Percentiles rank a stretch among this genome's conserved stretches.
phyloP scores from a whole-genome alignment of 2,113 vertebrate species.

The Leptodactylus fuscus region DNA sequence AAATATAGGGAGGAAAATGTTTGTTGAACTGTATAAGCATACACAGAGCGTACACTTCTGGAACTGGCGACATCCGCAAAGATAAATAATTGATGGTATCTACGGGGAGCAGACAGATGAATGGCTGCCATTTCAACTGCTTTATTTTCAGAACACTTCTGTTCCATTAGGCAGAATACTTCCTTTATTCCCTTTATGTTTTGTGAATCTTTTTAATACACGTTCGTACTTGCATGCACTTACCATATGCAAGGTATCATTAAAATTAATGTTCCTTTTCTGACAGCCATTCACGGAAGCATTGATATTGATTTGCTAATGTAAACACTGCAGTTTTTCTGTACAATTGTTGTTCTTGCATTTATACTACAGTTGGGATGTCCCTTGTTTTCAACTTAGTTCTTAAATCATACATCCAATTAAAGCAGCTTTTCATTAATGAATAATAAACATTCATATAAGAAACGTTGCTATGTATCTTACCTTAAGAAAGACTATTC shows the following conservation, averaged over 20 bases:
- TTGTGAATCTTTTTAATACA: not conserved
- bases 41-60: not conserved
- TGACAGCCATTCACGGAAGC: not conserved
- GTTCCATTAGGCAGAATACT: not conserved
- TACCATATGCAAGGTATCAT: not conserved
- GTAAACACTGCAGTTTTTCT: not conserved
- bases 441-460: too few relatives aligned
- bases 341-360: not conserved
- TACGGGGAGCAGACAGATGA: not conserved
- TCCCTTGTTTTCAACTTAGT: too few relatives aligned
- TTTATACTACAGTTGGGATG: not conserved
- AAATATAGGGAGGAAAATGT: not conserved
- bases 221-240: not conserved
- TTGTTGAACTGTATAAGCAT: not conserved
- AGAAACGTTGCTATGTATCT: too few relatives aligned
- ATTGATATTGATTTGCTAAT: not conserved
- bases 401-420: too few relatives aligned
- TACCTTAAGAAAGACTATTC: too few relatives aligned
- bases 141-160: not conserved
- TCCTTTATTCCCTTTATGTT: not conserved
- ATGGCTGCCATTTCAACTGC: not conserved
- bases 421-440: too few relatives aligned
- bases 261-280: not conserved
- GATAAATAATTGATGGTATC: slow-evolving; percentile 15
- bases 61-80: not conserved